Conservation (phyloP, 2,113 vertebrate species). For the Chionodraco myersi region DNA sequence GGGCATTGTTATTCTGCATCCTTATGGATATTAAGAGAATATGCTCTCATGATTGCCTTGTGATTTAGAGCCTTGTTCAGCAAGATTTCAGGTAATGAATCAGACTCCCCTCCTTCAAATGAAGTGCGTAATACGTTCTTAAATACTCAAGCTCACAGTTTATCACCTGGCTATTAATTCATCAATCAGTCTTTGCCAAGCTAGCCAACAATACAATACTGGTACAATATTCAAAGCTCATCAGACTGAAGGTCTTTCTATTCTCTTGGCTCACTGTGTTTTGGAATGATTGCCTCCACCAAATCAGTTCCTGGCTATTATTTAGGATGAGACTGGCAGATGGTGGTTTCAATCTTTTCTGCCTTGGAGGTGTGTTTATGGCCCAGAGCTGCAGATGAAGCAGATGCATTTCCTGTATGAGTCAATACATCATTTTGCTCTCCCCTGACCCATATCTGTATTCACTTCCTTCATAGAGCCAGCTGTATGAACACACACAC, state of each 20-base stretch:
- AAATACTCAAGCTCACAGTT: slow-evolving; percentile 26
- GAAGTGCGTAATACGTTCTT: slow-evolving; percentile 36
- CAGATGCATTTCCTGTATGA: slow-evolving; percentile 51
- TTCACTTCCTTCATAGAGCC: no score
- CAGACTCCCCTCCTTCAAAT: slow-evolving; percentile 20
- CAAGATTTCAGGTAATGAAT: slow-evolving; percentile 26
- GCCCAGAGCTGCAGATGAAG: slow-evolving; percentile 25
- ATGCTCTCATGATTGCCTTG: slow-evolving; percentile 30
- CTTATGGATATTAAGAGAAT: slow-evolving; percentile 7
- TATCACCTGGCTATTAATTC: slow-evolving; percentile 14
- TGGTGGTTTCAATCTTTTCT: slow-evolving; percentile 34
- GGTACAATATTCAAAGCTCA: slow-evolving; percentile 17
- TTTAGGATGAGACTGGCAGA: slow-evolving; percentile 31
- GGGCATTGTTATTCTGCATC: slow-evolving; percentile 11
- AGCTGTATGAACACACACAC: not conserved
- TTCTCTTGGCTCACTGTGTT: not conserved
- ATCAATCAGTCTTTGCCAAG: slow-evolving; percentile 17
- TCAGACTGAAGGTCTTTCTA: not conserved
- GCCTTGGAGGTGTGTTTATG: slow-evolving; percentile 39
- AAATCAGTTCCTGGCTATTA: slow-evolving; percentile 19
- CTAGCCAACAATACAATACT: not conserved
- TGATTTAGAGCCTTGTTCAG: slow-evolving; percentile 39
- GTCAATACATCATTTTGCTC: slow-evolving; percentile 55
- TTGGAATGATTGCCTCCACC: not conserved
- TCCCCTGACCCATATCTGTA: slow-evolving; percentile 46